A percentile compares a stretch with the other conserved stretches of the same genome.
Evolutionary conservation across 2,113 vertebrate species (phyloP).

Genomic region (Empidonax alnorum): DNA sequence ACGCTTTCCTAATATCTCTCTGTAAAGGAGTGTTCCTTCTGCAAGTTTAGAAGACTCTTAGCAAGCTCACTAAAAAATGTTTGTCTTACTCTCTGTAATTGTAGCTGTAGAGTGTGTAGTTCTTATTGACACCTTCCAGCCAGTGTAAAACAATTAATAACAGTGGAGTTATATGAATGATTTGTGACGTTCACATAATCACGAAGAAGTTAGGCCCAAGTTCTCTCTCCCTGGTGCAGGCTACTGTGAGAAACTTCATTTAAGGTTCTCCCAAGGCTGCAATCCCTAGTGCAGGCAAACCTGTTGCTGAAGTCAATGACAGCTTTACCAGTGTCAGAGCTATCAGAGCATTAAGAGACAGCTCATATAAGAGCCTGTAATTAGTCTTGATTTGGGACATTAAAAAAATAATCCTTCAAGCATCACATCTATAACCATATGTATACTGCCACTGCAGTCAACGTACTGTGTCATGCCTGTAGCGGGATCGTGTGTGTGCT

Average conservation of each 20-base stretch:
- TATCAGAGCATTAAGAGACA: not conserved
- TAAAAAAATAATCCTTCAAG: not conserved
- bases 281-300: not conserved
- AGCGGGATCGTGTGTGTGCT: not conserved
- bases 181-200: not conserved
- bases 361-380: not conserved
- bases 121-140: not conserved
- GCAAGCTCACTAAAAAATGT: not conserved
- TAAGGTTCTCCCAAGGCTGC: not conserved
- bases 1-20: not conserved
- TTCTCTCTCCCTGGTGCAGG: not conserved
- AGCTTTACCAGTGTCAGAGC: not conserved
- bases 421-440: not conserved
- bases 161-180: not conserved
- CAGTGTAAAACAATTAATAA: not conserved
- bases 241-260: not conserved
- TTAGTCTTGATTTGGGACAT: constrained; percentile 9
- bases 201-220: not conserved
- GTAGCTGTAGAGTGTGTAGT: not conserved
- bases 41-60: not conserved
- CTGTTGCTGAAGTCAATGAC: not conserved
- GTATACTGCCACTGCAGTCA: not conserved
- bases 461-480: fast-evolving
- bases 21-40: not conserved
- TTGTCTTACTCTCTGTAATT: not conserved